A percentile compares a stretch with the other conserved stretches of the same genome.
Evolutionary conservation across 2,888 invertebrate species (phyloP).

Genomic region (Rotaria macrura): DNA sequence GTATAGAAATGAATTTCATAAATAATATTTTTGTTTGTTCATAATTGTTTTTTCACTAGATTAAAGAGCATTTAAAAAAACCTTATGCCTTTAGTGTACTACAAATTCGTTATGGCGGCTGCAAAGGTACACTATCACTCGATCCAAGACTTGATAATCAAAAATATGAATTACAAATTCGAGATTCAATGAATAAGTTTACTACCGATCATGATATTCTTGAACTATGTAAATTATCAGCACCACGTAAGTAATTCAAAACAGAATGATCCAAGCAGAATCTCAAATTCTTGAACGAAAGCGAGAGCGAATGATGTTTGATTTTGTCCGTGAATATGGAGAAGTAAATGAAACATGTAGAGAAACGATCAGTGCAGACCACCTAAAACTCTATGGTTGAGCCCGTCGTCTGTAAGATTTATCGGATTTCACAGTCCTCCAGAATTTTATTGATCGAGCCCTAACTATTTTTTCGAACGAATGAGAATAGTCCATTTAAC

Average conservation of each 20-base stretch:
- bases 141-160: neutral
- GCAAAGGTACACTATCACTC: neutral
- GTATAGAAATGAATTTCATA: neutral
- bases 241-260: neutral
- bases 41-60: neutral
- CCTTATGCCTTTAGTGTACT: neutral
- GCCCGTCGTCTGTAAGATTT: too few relatives aligned
- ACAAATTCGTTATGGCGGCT: slow-evolving; percentile 19
- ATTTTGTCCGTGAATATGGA: too few relatives aligned
- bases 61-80: neutral
- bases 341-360: too few relatives aligned
- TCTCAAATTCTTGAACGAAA: too few relatives aligned
- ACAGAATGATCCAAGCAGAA: too few relatives aligned
- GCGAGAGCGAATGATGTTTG: too few relatives aligned
- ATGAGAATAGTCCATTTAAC: too few relatives aligned
- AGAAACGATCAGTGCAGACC: too few relatives aligned
- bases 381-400: too few relatives aligned
- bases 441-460: too few relatives aligned
- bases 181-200: slow-evolving; percentile 10
- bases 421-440: too few relatives aligned
- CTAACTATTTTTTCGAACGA: too few relatives aligned
- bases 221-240: slow-evolving; percentile 10
- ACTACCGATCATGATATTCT: neutral
- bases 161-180: neutral
- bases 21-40: neutral